Evolutionary conservation across 2,888 invertebrate species (phyloP).

Genomic region (Drosophila kuntzei): DNA sequence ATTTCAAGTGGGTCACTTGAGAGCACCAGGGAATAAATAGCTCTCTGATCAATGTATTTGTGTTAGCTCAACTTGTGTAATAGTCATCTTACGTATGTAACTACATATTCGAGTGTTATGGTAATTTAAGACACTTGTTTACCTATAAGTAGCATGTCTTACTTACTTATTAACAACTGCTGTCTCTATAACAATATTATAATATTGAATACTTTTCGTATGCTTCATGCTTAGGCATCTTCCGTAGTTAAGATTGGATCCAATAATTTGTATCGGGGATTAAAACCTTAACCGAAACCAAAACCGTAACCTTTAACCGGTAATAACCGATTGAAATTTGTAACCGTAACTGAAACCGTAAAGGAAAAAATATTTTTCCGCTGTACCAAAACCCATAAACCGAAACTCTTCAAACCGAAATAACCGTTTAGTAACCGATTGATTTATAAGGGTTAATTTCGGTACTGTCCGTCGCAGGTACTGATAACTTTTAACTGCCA

Average conservation of each 20-base stretch:
- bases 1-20: conserved; percentile 65
- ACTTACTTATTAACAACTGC: background rate
- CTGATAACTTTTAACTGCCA: no score
- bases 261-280: no score
- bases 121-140: conserved; percentile 9
- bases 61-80: conserved; percentile 1
- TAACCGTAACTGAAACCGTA: no score
- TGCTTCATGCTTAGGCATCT: background rate
- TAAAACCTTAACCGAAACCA: no score
- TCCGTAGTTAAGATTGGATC: background rate
- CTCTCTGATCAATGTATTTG: conserved; percentile 8
- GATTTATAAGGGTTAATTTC: no score
- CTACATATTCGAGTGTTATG: conserved; percentile 4
- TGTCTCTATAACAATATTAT: background rate
- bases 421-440: no score
- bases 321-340: no score
- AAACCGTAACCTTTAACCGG: no score
- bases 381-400: no score
- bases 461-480: no score
- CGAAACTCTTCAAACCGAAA: no score
- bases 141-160: background rate
- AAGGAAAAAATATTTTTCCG: no score
- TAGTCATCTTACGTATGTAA: conserved; percentile 21
- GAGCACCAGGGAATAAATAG: conserved; percentile 13
- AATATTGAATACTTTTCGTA: background rate